Percentiles rank a stretch among this genome's conserved stretches.
Evolutionary conservation across 2,797 vertebrate species (phyloP).

Genomic region (Cryptoblepharus egeriae): DNA sequence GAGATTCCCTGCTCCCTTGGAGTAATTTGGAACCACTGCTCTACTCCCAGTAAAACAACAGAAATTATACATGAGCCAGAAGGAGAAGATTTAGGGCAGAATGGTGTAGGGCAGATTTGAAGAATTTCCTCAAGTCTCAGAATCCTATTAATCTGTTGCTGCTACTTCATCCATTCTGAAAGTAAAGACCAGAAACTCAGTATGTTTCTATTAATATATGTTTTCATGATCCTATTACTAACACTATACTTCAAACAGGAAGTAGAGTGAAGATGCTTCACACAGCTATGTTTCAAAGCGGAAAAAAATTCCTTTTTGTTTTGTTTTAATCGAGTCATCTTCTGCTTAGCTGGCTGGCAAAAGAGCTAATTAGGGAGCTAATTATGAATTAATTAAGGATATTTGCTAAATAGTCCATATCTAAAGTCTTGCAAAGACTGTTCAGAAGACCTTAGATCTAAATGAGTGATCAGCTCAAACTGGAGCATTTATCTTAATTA

Average conservation of each 20-base stretch:
- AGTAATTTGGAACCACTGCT: too few relatives aligned
- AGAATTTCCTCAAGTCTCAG: neutral
- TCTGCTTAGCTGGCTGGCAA: constrained; percentile 1
- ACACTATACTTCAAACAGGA: neutral
- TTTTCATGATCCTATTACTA: neutral
- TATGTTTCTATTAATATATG: neutral
- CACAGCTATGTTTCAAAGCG: neutral
- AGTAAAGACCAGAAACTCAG: neutral
- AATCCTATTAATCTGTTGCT: neutral
- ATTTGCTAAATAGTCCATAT: neutral
- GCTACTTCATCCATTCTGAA: neutral
- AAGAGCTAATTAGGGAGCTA: neutral
- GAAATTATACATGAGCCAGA: neutral
- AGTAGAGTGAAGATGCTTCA: neutral
- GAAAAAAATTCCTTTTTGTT: neutral
- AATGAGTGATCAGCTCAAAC: neutral
- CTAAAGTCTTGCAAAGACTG: neutral
- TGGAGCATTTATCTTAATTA: constrained; percentile 9
- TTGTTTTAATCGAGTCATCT: neutral
- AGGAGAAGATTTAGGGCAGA: neutral
- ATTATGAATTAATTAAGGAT: constrained; percentile 5
- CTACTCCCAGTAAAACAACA: too few relatives aligned
- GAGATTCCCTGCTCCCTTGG: too few relatives aligned
- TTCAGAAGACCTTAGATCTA: neutral
- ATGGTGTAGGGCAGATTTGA: neutral